Evolutionary conservation across 2,888 invertebrate genomes (phyloP).

Genomic region (Agriopis aurantiaria): DNA sequence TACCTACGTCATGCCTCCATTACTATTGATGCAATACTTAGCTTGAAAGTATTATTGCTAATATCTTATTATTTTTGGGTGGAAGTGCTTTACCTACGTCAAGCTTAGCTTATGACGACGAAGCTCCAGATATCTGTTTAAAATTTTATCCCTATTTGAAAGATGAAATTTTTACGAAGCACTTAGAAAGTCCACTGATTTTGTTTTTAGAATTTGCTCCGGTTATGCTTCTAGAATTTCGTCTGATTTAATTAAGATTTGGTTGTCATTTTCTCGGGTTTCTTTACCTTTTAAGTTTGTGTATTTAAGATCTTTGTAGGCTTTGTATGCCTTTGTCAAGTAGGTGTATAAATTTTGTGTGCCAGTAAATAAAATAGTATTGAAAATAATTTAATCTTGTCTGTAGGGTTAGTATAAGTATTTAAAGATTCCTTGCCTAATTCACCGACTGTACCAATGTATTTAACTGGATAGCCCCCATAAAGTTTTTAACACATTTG

Average conservation of each 20-base stretch:
- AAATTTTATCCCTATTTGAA: neutral
- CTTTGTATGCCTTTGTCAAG: too few species aligned
- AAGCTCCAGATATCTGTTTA: neutral
- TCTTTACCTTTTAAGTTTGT: too few species aligned
- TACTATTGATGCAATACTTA: constrained; percentile 2
- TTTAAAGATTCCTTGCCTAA: neutral
- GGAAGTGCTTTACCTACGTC: neutral
- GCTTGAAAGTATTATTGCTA: neutral
- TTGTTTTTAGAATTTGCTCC: too few species aligned
- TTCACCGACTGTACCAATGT: constrained; percentile 24
- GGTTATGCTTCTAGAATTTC: too few species aligned
- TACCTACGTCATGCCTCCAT: neutral
- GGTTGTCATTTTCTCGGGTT: too few species aligned
- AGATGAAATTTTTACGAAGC: neutral
- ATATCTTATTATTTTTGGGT: neutral
- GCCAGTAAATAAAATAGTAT: too few species aligned
- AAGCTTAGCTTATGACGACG: neutral
- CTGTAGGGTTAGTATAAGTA: too few species aligned
- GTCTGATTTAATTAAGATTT: too few species aligned
- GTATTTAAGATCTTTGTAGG: too few species aligned
- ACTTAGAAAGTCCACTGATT: neutral
- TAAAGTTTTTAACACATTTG: constrained; percentile 40
- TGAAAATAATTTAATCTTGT: too few species aligned
- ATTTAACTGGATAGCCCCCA: constrained; percentile 37
- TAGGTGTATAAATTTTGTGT: too few species aligned